Evolutionary conservation across 2,888 invertebrate genomes (phyloP), one percentile per base, ranked within the genome.

Genomic region (Sarcophaga subvicina): DNA sequence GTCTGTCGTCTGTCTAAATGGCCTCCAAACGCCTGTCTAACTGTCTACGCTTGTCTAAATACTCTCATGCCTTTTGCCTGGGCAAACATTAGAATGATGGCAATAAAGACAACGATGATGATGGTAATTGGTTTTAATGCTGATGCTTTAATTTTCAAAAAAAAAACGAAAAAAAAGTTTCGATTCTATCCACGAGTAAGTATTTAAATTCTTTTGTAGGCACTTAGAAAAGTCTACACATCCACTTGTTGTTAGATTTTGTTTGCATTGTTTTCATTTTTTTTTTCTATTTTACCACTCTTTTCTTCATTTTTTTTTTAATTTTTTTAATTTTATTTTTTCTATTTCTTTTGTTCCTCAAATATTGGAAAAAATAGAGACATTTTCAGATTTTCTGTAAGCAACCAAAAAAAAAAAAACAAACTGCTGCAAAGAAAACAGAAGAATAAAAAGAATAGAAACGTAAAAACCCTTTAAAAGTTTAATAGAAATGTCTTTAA

Each of bases 111-210:
- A n/a, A 59, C 37, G 37, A 37, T 59, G 71, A 37, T 59, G 71
- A 37, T 14, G 54, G 54, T 49, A 70, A 70, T 69, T 69, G 25
- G 49, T 27, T 14, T 63, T 20, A 72, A 72, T 59, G 37, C 60
- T 72, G 72, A 72, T 73, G 72, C 2, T 37, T 14, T 45, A 62
- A 62, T 72, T 83, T 77, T 54, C 17, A 17, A 66, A 77, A 37
- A 10, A 37, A 10, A 2, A 10, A n/a, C n/a, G n/a, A n/a, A 37
- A 37, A 8, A 37, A 37, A 37, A 37, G 37, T 37, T 37, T 37
- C 8, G 37, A 37, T 37, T 37, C 37, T 37, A 0, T 77, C 71
- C 71, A 67, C 70, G 71, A 77, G 54, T 54, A 54, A 54, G 12
- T 54, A 14, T 54, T 54, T 54, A 54, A 17, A 14, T 54, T 54